A percentile compares a stretch with the other conserved stretches of the same genome.
Conservation (phyloP, 2,888 invertebrate genomes). For the Tribolium freemani region DNA sequence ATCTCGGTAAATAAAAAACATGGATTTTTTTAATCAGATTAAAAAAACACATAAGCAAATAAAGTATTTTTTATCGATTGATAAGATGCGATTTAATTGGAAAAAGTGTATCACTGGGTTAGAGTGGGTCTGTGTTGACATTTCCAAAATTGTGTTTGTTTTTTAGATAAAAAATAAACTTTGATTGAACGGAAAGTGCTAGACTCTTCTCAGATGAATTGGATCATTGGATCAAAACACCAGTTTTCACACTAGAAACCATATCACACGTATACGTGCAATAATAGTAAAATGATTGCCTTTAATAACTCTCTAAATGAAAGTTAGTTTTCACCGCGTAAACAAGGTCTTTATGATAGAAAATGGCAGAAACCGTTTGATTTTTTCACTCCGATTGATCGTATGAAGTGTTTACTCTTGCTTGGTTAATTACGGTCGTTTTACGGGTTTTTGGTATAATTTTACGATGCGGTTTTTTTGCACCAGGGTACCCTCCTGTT, state of each 20-base stretch:
- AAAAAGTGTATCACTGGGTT: constrained; percentile 26
- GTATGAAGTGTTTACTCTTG: constrained; percentile 3
- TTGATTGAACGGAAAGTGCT: not conserved
- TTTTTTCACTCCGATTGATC: constrained; percentile 10
- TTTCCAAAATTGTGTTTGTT: not conserved
- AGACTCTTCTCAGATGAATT: not conserved
- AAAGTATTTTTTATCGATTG: constrained; percentile 18
- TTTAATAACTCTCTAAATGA: constrained; percentile 46
- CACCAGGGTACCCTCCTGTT: constrained; percentile 4
- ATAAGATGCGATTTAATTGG: constrained; percentile 15
- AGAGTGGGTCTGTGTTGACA: not conserved
- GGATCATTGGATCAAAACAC: not conserved
- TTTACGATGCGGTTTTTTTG: constrained; percentile 29
- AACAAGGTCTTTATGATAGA: constrained; percentile 43
- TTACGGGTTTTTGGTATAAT: constrained; percentile 25
- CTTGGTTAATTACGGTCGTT: not conserved
- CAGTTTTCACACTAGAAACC: constrained; percentile 24
- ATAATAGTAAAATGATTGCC: constrained; percentile 42
- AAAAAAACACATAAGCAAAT: constrained; percentile 16
- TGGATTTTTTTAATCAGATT: not conserved
- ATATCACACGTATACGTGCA: constrained; percentile 30
- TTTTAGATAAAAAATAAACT: not conserved
- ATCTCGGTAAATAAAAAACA: not conserved
- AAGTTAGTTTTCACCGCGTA: constrained; percentile 41
- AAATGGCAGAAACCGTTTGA: constrained; percentile 29